A percentile compares a stretch with the other conserved stretches of the same genome.
Evolutionary conservation across 2,888 invertebrate genomes (phyloP).

Genomic region (Macrosiphum euphorbiae): DNA sequence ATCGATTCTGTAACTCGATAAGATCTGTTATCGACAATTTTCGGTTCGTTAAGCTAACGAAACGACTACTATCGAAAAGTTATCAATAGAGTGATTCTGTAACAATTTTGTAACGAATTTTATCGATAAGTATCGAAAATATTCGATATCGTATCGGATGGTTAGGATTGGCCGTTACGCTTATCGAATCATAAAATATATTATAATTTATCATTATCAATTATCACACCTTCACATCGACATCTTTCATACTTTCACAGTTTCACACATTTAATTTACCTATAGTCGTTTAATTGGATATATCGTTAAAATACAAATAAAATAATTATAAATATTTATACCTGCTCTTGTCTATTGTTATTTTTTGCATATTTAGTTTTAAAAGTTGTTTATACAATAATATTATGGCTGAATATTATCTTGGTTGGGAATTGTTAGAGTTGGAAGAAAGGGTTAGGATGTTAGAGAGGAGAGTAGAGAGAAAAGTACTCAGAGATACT

Average conservation of each 20-base stretch:
- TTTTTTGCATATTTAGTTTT: neutral
- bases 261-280: neutral
- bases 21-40: too few species aligned
- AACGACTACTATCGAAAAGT: neutral
- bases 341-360: neutral
- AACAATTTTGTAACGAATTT: neutral
- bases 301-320: neutral
- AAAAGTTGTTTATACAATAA: neutral
- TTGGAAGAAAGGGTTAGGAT: constrained; percentile 26
- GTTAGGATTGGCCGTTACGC: neutral
- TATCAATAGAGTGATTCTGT: neutral
- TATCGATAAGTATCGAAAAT: neutral
- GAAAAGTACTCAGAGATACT: neutral
- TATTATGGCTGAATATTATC: constrained; percentile 13
- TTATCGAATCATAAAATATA: too few species aligned
- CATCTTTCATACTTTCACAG: too few species aligned
- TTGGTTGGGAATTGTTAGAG: neutral
- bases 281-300: neutral
- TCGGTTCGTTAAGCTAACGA: too few species aligned
- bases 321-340: too few species aligned
- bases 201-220: too few species aligned
- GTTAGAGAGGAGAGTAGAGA: neutral
- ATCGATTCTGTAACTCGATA: too few species aligned
- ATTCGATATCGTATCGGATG: neutral
- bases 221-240: too few species aligned